Evolutionary conservation across 2,888 invertebrate species (phyloP), one percentile per base, ranked within the genome.

Genomic region (Coenonympha arcania): DNA sequence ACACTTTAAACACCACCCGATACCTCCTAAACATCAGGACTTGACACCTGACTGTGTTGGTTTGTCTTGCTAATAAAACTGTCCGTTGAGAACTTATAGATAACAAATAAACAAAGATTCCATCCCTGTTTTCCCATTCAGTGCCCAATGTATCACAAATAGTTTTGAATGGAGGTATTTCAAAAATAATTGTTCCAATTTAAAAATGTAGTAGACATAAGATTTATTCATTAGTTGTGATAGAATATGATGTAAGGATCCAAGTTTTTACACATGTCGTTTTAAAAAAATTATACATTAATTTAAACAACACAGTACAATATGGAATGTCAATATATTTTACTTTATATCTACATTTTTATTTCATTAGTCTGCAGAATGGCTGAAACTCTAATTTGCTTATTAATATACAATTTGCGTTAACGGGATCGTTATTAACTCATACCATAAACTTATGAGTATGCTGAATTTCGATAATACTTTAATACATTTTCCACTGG

Each of bases 261-360:
- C 52, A 50, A 45, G 31, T 42, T 40, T 33, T 49, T 44, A 51
- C 54, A 51, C 56, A 56, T 46, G 43, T 50, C 50, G 48, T 49
- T 51, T 52, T 49, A 52, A 56, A 49, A n/a, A 33, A 56, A 54
- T 50, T 50, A 63, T 62, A 64, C 62, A 68, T 68, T 66, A 79
- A 78, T 79, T 78, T 79, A 84, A 84, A 84, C 83, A 84, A 84
- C 81, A 80, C 59, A 73, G 66, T 81, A 76, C 77, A 79, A 74
- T 85, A 79, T 86, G 85, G 85, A 86, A 86, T 86, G 85, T 85
- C 82, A 83, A 82, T 86, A 85, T 86, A 86, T 86, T 85, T 84
- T 80, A 83, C 72, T 80, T 84, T 73, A 75, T 79, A 84, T 82
- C 85, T 85, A 85, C 84, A 85, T 72, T 79, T 79, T 73, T 76